A percentile compares a stretch with the other conserved stretches of the same genome.
Conservation (phyloP, 2,888 invertebrate genomes). For the Antitype chi region DNA sequence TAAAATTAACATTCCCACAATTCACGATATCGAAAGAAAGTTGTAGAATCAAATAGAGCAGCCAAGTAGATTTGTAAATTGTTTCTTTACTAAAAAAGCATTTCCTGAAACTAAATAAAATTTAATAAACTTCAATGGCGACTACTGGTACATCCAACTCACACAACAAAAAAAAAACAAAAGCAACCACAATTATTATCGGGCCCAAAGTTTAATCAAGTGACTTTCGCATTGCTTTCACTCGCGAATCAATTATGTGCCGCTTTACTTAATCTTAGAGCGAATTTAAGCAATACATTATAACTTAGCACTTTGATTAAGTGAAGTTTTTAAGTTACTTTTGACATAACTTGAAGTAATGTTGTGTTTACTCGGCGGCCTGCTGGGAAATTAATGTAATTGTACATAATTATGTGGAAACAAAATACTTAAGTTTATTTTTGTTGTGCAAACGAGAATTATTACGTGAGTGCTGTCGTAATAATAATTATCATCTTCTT, state of each 20-base stretch:
- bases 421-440: slow-evolving; percentile 41
- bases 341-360: slow-evolving; percentile 35
- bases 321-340: slow-evolving; percentile 49
- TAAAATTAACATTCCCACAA: neutral
- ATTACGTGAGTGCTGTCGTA: neutral
- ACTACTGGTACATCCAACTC: slow-evolving; percentile 35
- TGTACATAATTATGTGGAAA: slow-evolving; percentile 45
- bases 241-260: slow-evolving; percentile 72
- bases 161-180: slow-evolving; percentile 48
- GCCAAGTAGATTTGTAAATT: neutral
- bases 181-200: slow-evolving; percentile 52
- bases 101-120: neutral
- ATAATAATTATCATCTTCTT: slow-evolving; percentile 14
- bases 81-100: neutral
- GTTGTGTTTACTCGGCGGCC: slow-evolving; percentile 42
- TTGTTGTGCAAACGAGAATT: slow-evolving; percentile 3
- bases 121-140: neutral
- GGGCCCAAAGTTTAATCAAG: slow-evolving; percentile 62
- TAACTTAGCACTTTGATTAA: slow-evolving; percentile 43
- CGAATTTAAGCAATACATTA: slow-evolving; percentile 48
- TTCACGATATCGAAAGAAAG: neutral
- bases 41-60: neutral
- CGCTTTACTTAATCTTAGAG: slow-evolving; percentile 71
- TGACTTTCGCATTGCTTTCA: slow-evolving; percentile 74
- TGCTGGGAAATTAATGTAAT: slow-evolving; percentile 58